These are phyloP conservation scores for Pristis pectinata DNA, from an alignment of 2,797 vertebrate species.

Conservation along the genomic window DNA sequence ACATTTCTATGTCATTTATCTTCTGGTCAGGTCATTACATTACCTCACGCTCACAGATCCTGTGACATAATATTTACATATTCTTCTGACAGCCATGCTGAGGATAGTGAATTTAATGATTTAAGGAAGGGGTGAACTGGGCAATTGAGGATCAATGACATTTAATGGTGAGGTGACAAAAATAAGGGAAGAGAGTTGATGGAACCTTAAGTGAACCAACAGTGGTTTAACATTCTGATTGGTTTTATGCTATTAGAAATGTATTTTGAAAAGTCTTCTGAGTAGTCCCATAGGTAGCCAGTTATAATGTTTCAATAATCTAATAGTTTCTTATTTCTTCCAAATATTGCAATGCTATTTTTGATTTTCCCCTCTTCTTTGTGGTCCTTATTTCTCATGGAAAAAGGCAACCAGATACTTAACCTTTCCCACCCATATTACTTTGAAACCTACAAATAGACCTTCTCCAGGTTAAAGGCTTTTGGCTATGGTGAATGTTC, in stretches of 20 bases:
- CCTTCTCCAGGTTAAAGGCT: background rate
- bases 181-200: background rate
- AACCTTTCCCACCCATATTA: background rate
- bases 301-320: background rate
- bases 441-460: background rate
- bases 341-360: background rate
- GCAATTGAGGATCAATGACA: slow-evolving; percentile 22
- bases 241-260: background rate
- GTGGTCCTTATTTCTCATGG: background rate
- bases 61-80: slow-evolving; percentile 70
- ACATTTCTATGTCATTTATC: slow-evolving; percentile 61
- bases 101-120: slow-evolving; percentile 63
- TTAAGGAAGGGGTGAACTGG: slow-evolving; percentile 51
- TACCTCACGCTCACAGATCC: slow-evolving; percentile 60
- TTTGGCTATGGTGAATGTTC: background rate
- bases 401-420: background rate
- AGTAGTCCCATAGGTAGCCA: background rate
- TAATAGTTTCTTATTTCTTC: background rate
- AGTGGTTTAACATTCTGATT: slow-evolving; percentile 7
- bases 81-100: slow-evolving; percentile 43
- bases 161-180: background rate
- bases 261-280: background rate
- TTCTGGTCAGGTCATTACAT: slow-evolving; percentile 71
- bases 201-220: background rate
- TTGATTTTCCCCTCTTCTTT: background rate